These are phyloP conservation scores for human DNA, from an alignment of 2,113 vertebrate genomes.

Conservation along the genomic window GRCh38 chr18:41389001-41389500, in stretches of 20 bases:
- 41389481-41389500: conserved; percentile 55
- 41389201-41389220: conserved; percentile 44
- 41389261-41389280: background rate
- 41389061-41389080: conserved; percentile 50
- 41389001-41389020: conserved; percentile 46
- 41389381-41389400: background rate
- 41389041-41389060: conserved; percentile 66
- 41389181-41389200: conserved; percentile 54
- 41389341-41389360: background rate
- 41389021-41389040: conserved; percentile 66
- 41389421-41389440: background rate
- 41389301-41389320: background rate
- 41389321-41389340: background rate
- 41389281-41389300: background rate
- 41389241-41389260: conserved; percentile 41
- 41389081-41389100: conserved; percentile 62
- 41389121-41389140: conserved; percentile 67
- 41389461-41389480: conserved; percentile 42
- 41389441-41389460: conserved; percentile 35
- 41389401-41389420: background rate
- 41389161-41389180: conserved; percentile 16
- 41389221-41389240: background rate
- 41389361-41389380: background rate
- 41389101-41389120: conserved; percentile 64
- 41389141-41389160: conserved; percentile 60